phyloP scores from a whole-genome alignment of 2,797 vertebrate genomes.

The Prunella strophiata region DNA sequence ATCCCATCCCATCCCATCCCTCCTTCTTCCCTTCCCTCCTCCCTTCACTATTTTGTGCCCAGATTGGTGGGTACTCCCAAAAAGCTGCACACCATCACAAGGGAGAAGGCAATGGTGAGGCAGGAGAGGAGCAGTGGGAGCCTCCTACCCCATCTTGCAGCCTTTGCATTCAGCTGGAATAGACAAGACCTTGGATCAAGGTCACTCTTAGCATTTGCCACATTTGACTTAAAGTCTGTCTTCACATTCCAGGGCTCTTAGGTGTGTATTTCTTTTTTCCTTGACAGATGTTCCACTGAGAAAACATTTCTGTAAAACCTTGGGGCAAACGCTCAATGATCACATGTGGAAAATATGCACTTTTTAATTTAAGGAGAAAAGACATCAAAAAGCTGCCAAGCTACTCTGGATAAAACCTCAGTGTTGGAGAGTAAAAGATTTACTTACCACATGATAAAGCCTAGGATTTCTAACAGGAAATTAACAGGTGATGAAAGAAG shows the following conservation, averaged over 20 bases:
- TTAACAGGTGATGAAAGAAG: background rate
- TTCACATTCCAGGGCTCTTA: background rate
- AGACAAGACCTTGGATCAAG: background rate
- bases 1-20: too few relatives aligned
- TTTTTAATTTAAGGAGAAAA: background rate
- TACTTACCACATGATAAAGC: background rate
- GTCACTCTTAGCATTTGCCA: background rate
- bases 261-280: background rate
- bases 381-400: background rate
- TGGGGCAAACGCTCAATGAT: background rate
- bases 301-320: background rate
- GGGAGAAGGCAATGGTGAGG: accelerated
- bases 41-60: background rate
- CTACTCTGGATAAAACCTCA: background rate
- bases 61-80: accelerated
- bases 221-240: background rate
- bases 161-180: accelerated
- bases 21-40: too few relatives aligned
- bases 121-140: background rate
- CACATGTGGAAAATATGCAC: background rate
- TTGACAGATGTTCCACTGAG: background rate
- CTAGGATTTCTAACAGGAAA: background rate
- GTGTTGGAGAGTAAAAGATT: background rate
- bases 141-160: background rate
- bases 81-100: background rate